These are phyloP conservation scores for Zygogramma bicolorata DNA, from an alignment of 2,888 invertebrate species.

Conservation along the genomic window DNA sequence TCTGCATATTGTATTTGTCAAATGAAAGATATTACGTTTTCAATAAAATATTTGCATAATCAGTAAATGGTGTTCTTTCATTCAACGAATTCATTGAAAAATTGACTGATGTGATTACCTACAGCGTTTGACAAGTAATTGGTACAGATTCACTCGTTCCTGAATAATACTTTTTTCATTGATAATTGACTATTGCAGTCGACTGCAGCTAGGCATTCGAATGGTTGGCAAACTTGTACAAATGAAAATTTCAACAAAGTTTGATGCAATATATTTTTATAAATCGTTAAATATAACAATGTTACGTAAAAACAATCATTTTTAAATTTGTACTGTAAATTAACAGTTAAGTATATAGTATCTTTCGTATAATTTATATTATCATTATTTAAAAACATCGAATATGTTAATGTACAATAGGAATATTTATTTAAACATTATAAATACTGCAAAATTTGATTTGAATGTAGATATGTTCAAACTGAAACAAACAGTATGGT, in stretches of 20 bases:
- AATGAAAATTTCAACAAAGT: slow-evolving; percentile 25
- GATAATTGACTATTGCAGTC: too few species aligned
- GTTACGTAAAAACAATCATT: slow-evolving; percentile 63
- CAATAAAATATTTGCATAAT: too few species aligned
- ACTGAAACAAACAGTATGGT: slow-evolving; percentile 37
- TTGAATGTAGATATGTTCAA: slow-evolving; percentile 49
- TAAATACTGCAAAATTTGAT: slow-evolving; percentile 53
- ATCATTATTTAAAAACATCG: slow-evolving; percentile 53
- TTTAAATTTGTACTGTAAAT: slow-evolving; percentile 63
- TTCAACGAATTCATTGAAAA: too few species aligned
- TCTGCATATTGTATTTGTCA: too few species aligned
- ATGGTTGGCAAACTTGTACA: neutral
- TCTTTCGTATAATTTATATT: slow-evolving; percentile 58
- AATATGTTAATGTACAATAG: slow-evolving; percentile 54
- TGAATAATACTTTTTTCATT: too few species aligned
- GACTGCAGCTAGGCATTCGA: too few species aligned
- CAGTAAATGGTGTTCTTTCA: too few species aligned
- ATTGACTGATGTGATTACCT: too few species aligned
- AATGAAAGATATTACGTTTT: too few species aligned
- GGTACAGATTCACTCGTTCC: too few species aligned
- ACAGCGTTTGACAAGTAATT: too few species aligned
- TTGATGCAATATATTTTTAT: slow-evolving; percentile 62
- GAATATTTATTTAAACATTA: slow-evolving; percentile 48
- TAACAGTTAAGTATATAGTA: slow-evolving; percentile 57
- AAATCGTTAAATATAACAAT: slow-evolving; percentile 65